Percentiles rank a stretch among this genome's conserved stretches.
Conservation (phyloP, 2,888 invertebrate genomes). For the Pyrrhopygopsis socrates region DNA sequence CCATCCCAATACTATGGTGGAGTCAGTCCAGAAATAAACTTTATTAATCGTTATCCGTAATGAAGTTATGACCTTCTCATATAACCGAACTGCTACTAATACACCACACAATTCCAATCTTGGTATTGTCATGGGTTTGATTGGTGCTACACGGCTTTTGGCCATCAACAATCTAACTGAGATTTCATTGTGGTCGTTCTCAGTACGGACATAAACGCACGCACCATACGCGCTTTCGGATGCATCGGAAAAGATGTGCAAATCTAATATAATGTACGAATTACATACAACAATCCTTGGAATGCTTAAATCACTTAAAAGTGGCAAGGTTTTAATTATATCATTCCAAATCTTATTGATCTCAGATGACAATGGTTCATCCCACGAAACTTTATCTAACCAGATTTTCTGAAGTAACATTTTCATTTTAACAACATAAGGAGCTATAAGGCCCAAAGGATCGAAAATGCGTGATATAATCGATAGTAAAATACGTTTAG, state of each 20-base stretch:
- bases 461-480: neutral
- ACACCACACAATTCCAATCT: neutral
- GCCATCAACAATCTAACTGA: neutral
- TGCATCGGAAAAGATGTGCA: neutral
- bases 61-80: too few relatives aligned
- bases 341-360: neutral
- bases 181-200: neutral
- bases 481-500: neutral
- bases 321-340: neutral
- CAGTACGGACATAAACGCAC: neutral
- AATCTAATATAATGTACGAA: too few relatives aligned
- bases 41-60: too few relatives aligned
- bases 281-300: too few relatives aligned
- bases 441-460: neutral
- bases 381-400: neutral
- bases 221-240: neutral
- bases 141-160: neutral
- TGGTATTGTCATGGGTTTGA: neutral
- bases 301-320: neutral
- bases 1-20: too few relatives aligned
- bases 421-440: neutral
- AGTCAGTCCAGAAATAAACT: neutral
- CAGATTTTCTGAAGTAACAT: neutral
- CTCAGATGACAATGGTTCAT: neutral
- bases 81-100: neutral